Evolutionary conservation across 2,113 vertebrate genomes (phyloP), one percentile per base, ranked within the genome.

Genomic region (Tor tambroides): DNA sequence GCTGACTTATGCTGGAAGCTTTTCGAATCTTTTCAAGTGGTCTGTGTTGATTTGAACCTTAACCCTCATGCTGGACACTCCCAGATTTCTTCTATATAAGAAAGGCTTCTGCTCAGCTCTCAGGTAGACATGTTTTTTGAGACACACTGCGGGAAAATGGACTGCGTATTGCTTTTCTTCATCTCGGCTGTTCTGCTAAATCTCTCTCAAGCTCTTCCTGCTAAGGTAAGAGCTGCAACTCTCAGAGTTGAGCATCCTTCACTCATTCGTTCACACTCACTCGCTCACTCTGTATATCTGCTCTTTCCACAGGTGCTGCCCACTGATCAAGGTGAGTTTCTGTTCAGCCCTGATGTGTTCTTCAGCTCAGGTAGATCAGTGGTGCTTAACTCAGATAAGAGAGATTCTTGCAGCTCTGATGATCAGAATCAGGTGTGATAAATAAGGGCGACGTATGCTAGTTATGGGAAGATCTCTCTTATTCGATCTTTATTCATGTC

Each of bases 141-240:
- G 26, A 65, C 54, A 35, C 54, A 67, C 26, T 4, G n/a, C 8
- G 46, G 15, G 54, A 85, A 80, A 59, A 87, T 89, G 87, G 59
- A 46, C 0, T 51, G 54, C 43, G 35, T 26, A 35, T 81, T 86
- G n/a, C 32, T 84, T 49, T 75, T 81, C 15, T 82, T 43, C 17
- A 63, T 87, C 23, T 35, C 85, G 10, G 35, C 35, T 14, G 4
- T 87, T 41, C 32, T 91, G 74, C n/a, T 87, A 2, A 84, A 61
- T 43, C 49, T 23, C 26, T 71, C 87, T 30, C 76, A 28, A 54
- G 67, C 87, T 15, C 3, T 46, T 61, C 59, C 46, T 71, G 26
- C 63, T 56, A 30, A 0, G 26, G 79, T 75, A 76, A 56, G 51
- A 69, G 26, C 41, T 30, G 19, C 19, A 32, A 26, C n/a, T 69